Base-by-base conservation (phyloP, 2,888 invertebrate genomes). In the Drosophila fulvimacula region DNA sequence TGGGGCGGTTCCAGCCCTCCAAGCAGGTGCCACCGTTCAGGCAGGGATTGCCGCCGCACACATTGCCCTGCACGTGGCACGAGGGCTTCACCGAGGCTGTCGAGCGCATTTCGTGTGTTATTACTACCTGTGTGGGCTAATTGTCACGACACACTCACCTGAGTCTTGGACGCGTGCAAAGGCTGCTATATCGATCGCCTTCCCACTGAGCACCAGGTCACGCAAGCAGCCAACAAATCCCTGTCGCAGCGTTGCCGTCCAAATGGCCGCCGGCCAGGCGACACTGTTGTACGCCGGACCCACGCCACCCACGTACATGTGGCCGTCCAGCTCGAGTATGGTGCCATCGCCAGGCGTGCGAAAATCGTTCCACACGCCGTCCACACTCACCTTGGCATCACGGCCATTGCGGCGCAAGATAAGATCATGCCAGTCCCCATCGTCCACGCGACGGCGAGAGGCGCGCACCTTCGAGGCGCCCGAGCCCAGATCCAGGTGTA, bases 181-280 rank as follows among this genome's bases (percentile, higher is more conserved):
- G 30, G 96, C 96, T 5, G 97, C 97, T 69, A 99, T 95, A 91
- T 98, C 98, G 70, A 98, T 95, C 0, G 97, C 95, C 84, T 97
- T 96, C 52, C 96, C 96, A 91, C 98, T 98, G 89, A 98, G 94
- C 78, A 96, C 95, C 84, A 99, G 94, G 91, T 98, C 98, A 77
- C 98, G 94, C 90, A 99, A 94, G 92, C 98, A 99, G 3, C 98
- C 99, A 9, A 98, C 98, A 91, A 97, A 99, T 24, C 98, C 98
- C 88, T 97, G 96, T 65, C 97, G 94, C 59, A 98, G 93, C 9
- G 96, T 96, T 0, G 96, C 98, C 0, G 98, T 97, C 98, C 98
- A 98, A 68, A 99, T 93, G 19, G 96, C 96, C 2, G 97, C 94
- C 0, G 98, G 98, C 57, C 97, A 95, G 46, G 95, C 94, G 9